phyloP scores from a whole-genome alignment of 2,113 vertebrate genomes.

The Eptesicus fuscus region DNA sequence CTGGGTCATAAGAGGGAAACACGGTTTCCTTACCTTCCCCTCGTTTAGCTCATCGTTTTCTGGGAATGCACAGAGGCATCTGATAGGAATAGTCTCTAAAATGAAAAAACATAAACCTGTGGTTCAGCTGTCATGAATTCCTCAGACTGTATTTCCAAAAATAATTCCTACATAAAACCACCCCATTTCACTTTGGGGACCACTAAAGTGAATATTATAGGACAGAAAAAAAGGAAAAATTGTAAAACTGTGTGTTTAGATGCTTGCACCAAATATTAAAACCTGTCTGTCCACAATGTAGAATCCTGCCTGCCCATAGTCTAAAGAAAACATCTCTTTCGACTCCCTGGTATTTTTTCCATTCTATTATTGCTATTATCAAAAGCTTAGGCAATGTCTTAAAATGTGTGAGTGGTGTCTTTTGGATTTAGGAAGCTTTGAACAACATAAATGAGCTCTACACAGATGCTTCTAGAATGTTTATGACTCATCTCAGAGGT shows the following conservation, averaged over 20 bases:
- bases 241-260: not conserved
- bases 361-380: not conserved
- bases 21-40: not conserved
- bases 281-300: not conserved
- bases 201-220: not conserved
- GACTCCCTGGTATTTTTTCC: not conserved
- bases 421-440: not conserved
- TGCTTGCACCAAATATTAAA: not conserved
- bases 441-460: not conserved
- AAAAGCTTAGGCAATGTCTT: conserved; percentile 26
- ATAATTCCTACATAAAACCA: not conserved
- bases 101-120: not conserved
- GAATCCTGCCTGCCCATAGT: not conserved
- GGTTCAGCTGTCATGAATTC: not conserved
- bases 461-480: not conserved
- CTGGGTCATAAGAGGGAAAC: not conserved
- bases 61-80: not conserved
- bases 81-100: not conserved
- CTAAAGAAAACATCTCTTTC: not conserved
- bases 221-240: not conserved
- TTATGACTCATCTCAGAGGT: not conserved
- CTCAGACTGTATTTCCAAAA: conserved; percentile 36
- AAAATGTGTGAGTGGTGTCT: not conserved
- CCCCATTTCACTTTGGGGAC: not conserved
- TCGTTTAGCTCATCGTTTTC: conserved; percentile 15